Conservation (phyloP, 2,888 invertebrate genomes). For the Liodrosophila aerea region DNA sequence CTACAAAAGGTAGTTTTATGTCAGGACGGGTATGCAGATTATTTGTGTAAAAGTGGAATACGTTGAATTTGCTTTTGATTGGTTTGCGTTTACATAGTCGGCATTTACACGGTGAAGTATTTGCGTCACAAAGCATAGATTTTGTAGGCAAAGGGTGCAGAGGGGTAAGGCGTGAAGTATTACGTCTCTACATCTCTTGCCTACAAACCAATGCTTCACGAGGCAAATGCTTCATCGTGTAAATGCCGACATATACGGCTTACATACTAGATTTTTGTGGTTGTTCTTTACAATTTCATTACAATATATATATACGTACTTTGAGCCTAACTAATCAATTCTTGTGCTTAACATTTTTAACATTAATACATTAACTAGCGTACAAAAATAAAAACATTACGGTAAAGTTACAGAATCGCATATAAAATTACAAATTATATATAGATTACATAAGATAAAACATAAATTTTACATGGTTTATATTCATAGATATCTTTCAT, state of each 20-base stretch:
- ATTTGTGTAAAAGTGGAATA: slow-evolving; percentile 16
- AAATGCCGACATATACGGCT: too few species aligned
- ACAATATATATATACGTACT: slow-evolving; percentile 7
- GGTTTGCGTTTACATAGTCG: too few species aligned
- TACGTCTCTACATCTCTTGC: too few species aligned
- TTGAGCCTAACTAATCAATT: slow-evolving; percentile 19
- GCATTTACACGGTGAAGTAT: too few species aligned
- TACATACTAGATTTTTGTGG: slow-evolving; percentile 33
- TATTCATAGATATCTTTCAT: slow-evolving; percentile 11
- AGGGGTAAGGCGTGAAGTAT: too few species aligned
- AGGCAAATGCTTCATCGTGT: too few species aligned
- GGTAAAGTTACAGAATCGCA: slow-evolving; percentile 36
- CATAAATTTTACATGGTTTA: slow-evolving; percentile 27
- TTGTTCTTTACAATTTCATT: slow-evolving; percentile 6
- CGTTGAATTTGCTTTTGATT: slow-evolving; percentile 35
- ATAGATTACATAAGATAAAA: slow-evolving; percentile 30
- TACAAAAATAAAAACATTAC: slow-evolving; percentile 49
- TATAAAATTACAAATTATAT: slow-evolving; percentile 13
- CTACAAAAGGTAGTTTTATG: slow-evolving; percentile 1
- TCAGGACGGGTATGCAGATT: slow-evolving; percentile 46
- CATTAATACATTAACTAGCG: slow-evolving; percentile 37
- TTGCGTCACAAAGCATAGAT: too few species aligned
- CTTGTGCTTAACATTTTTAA: slow-evolving; percentile 17
- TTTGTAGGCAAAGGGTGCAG: too few species aligned
- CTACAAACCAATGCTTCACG: too few species aligned